A percentile compares a stretch with the other conserved stretches of the same genome.
These are phyloP conservation scores for Ormyrus thymus DNA, from an alignment of 2,888 invertebrate species.

Conservation along the genomic window DNA sequence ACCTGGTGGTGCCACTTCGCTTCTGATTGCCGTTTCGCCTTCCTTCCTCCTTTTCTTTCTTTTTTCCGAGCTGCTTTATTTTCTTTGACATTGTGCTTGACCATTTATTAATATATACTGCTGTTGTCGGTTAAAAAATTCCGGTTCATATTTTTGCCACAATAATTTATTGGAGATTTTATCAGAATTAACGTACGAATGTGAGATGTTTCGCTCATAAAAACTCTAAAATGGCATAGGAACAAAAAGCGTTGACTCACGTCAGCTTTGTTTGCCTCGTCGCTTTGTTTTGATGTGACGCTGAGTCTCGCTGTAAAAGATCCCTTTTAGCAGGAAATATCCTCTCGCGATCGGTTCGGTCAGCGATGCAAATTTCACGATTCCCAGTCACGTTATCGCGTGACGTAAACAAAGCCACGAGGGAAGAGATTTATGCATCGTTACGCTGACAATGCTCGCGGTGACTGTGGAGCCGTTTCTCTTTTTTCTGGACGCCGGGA, in stretches of 20 bases:
- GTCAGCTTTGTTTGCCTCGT: too few relatives aligned
- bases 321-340: conserved; percentile 20
- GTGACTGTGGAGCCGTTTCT: too few relatives aligned
- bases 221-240: too few relatives aligned
- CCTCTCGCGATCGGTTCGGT: conserved; percentile 37
- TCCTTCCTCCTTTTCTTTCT: not conserved
- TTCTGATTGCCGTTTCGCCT: conserved; percentile 13
- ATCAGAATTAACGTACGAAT: too few relatives aligned
- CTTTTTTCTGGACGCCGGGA: not conserved
- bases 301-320: not conserved
- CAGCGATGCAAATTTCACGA: conserved; percentile 62
- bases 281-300: not conserved
- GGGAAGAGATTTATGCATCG: not conserved
- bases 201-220: too few relatives aligned
- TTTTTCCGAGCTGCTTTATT: not conserved
- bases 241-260: too few relatives aligned
- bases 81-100: not conserved
- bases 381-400: conserved; percentile 64
- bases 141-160: too few relatives aligned
- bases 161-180: too few relatives aligned
- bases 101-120: not conserved
- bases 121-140: too few relatives aligned
- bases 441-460: conserved; percentile 1
- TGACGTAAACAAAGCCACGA: conserved; percentile 57
- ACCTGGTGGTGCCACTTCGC: conserved; percentile 30